Percentiles rank a stretch among this genome's conserved stretches.
These are phyloP conservation scores for Lepidurus apus DNA, from an alignment of 1,140 invertebrate genomes.

Conservation along the genomic window DNA sequence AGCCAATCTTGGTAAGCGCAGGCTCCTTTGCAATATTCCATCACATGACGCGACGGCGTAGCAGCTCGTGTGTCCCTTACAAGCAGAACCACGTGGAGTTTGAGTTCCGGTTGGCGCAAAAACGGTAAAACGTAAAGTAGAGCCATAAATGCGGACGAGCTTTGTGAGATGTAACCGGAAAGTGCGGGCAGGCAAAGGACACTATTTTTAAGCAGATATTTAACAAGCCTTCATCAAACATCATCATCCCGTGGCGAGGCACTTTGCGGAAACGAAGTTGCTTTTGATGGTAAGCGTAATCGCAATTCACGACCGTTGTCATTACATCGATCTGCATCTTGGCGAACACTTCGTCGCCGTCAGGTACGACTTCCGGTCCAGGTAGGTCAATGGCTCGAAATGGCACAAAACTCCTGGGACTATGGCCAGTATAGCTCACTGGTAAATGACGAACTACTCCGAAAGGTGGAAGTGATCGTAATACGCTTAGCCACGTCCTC, in stretches of 20 bases:
- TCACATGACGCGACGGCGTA: not conserved
- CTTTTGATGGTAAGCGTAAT: no score
- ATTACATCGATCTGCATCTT: no score
- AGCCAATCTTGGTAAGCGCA: no score
- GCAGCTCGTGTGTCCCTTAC: conserved; percentile 6
- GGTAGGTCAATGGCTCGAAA: not conserved
- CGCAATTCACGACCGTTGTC: no score
- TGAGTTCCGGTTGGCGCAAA: not conserved
- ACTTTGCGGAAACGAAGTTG: no score
- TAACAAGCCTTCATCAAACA: no score
- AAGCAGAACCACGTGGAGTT: not conserved
- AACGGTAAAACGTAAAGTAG: not conserved
- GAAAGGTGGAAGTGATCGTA: not conserved
- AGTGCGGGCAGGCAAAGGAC: not conserved
- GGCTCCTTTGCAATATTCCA: not conserved
- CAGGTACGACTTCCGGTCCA: no score
- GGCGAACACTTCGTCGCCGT: no score
- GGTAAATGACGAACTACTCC: not conserved
- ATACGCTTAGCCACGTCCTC: not conserved
- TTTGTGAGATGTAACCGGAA: conserved; percentile 19
- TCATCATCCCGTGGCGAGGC: no score
- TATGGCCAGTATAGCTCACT: not conserved
- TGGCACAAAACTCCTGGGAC: not conserved
- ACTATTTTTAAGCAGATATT: not conserved
- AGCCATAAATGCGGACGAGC: not conserved